phyloP scores from a whole-genome alignment of 2,888 invertebrate genomes.

The Drosophila picticornis region DNA sequence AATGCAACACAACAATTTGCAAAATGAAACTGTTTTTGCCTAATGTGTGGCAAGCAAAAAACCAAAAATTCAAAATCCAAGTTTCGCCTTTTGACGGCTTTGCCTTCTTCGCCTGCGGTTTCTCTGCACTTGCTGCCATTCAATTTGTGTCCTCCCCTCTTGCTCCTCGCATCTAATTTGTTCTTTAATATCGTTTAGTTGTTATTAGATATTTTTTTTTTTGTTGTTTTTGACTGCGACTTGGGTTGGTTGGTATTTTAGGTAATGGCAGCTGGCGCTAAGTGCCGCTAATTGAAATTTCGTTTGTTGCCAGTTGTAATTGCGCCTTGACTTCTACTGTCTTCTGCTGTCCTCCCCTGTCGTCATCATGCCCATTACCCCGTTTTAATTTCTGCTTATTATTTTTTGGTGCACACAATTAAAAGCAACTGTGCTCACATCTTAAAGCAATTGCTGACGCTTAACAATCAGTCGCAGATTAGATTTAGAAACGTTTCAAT shows the following conservation, averaged over 20 bases:
- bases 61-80: constrained; percentile 36
- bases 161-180: constrained; percentile 54
- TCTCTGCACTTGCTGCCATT: constrained; percentile 44
- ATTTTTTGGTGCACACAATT: constrained; percentile 58
- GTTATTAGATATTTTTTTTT: constrained; percentile 70
- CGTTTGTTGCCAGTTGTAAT: constrained; percentile 70
- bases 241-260: constrained; percentile 47
- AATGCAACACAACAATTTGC: constrained; percentile 70
- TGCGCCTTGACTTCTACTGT: constrained; percentile 53
- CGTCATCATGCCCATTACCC: constrained; percentile 32
- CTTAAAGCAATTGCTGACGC: constrained; percentile 5
- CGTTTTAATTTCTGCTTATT: constrained; percentile 53
- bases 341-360: constrained; percentile 24
- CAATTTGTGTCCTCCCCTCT: constrained; percentile 34
- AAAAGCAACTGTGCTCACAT: constrained; percentile 64
- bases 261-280: constrained; percentile 71
- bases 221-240: constrained; percentile 18
- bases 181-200: constrained; percentile 73
- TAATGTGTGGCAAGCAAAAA: constrained; percentile 37
- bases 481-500: constrained; percentile 9
- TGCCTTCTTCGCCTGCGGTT: constrained; percentile 30
- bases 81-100: constrained; percentile 47
- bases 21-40: constrained; percentile 71
- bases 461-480: constrained; percentile 4
- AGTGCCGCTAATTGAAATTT: constrained; percentile 82